A percentile compares a stretch with the other conserved stretches of the same genome.
Evolutionary conservation across 2,113 vertebrate species (phyloP).

Genomic region (Malurus alboscapulatus): DNA sequence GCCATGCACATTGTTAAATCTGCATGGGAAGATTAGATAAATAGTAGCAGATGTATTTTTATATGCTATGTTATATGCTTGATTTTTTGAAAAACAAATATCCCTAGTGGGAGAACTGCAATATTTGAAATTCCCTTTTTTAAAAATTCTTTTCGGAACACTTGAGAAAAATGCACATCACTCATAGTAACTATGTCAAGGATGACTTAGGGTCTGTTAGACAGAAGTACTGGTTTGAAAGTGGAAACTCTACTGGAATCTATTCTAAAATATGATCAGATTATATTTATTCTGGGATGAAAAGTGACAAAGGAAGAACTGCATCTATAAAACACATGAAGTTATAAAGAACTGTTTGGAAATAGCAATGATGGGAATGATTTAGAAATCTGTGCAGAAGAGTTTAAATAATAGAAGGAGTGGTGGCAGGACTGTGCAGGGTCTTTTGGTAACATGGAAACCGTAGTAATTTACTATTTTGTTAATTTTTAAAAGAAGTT

Average conservation of each 20-base stretch:
- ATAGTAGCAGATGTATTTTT: constrained; percentile 15
- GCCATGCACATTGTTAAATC: constrained; percentile 2
- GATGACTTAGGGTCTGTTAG: neutral
- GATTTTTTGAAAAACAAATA: neutral
- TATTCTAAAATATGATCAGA: neutral
- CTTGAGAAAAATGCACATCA: neutral
- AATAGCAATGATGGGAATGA: neutral
- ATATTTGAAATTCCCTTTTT: neutral
- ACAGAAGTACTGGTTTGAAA: neutral
- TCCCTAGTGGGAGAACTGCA: neutral
- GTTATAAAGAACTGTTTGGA: neutral
- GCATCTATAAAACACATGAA: neutral
- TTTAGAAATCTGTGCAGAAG: neutral
- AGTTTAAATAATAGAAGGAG: neutral
- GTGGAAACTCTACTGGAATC: neutral
- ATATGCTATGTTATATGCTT: neutral
- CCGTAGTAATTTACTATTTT: neutral
- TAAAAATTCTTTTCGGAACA: neutral
- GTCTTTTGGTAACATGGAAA: neutral
- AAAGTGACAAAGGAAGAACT: neutral
- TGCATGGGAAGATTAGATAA: neutral
- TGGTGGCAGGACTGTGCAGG: neutral
- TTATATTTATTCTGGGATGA: neutral
- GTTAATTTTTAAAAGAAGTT: neutral
- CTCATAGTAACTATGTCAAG: neutral